phyloP scores from a whole-genome alignment of 2,113 vertebrate species.

The Cyprichromis sp. region DNA sequence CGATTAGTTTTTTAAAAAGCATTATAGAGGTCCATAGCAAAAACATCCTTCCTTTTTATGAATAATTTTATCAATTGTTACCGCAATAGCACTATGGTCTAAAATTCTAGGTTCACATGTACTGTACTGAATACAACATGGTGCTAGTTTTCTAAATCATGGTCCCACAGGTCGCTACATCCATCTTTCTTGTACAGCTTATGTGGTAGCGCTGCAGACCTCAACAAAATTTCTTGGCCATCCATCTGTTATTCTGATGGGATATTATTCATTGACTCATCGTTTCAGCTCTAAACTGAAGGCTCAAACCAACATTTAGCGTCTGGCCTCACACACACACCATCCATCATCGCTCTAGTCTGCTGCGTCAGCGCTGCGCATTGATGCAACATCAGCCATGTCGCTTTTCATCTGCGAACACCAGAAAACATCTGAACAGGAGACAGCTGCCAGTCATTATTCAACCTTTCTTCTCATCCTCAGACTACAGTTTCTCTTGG shows the following conservation, averaged over 20 bases:
- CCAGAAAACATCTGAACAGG: neutral
- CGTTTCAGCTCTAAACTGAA: neutral
- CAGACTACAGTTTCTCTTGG: neutral
- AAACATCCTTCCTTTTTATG: neutral
- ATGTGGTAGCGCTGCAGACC: fast-evolving
- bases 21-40: neutral
- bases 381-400: neutral
- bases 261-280: neutral
- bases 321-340: neutral
- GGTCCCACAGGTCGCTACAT: neutral
- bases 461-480: neutral
- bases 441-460: neutral
- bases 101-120: neutral
- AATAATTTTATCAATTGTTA: neutral
- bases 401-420: neutral
- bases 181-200: neutral
- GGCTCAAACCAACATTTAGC: neutral
- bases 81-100: neutral
- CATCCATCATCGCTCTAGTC: neutral
- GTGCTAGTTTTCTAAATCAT: neutral
- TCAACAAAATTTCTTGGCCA: neutral
- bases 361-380: neutral
- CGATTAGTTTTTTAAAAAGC: neutral
- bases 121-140: neutral
- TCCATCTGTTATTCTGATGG: neutral